Evolutionary conservation across 1,140 invertebrate species (phyloP), one percentile per base, ranked within the genome.

Genomic region (Zaprionus nigranus): DNA sequence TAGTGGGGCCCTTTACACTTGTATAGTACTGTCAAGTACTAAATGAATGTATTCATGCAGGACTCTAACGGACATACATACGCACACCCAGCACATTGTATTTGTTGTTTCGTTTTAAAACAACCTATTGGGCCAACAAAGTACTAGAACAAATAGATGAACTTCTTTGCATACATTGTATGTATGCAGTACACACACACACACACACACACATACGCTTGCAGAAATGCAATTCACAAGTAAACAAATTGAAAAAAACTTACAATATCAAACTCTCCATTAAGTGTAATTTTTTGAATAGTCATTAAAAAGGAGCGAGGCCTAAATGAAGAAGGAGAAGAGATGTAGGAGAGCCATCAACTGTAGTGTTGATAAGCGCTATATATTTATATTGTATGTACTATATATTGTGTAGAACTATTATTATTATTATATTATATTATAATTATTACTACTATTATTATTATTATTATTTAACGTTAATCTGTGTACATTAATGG

Each of bases 281-380:
- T 90, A 90, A 81, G 81, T 90, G 72, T 90, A 90, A 83, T 83
- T 78, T 88, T 79, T 77, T 79, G 71, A 36, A 70, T 82, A 80
- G 66, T 71, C 24, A 74, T 85, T 79, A 73, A 54, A 81, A 83
- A 73, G 30, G 9, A 34, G 30, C 30, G 30, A 34, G 30, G 9
- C 30, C 62, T 26, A 4, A 62, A 9, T 40, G 9, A 36, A 66
- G 53, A 73, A 66, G 60, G 56, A 40, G 17, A 49, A 24, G 3
- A 17, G 7, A 43, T 49, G 11, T n/a, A 13, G 26, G 13, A 34
- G 28, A 51, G 24, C 17, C 24, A 53, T 46, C 17, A 62, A 34
- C 49, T 20, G 49, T 22, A 53, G 61, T 20, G 59, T 51, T 51
- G 46, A 17, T 11, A 65, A 67, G 70, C 76, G 70, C 70, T 85